phyloP scores from a whole-genome alignment of 2,113 vertebrate species.

The Cnemophilus loriae region DNA sequence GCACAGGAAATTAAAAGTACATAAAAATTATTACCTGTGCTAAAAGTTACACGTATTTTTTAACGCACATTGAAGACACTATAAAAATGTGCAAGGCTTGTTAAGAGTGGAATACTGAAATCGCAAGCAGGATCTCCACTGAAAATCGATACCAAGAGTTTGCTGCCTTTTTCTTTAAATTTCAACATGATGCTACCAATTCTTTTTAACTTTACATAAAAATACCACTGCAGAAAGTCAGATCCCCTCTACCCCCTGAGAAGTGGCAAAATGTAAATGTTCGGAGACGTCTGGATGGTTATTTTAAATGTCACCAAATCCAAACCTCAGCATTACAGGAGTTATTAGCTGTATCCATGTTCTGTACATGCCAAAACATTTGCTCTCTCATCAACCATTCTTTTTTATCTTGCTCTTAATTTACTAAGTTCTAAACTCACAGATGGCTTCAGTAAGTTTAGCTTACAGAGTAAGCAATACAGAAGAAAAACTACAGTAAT shows the following conservation, averaged over 20 bases:
- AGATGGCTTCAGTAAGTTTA: neutral
- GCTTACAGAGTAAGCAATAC: neutral
- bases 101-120: neutral
- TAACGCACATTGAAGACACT: neutral
- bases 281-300: conserved; percentile 5
- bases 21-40: neutral
- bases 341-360: conserved; percentile 34
- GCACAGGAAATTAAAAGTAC: neutral
- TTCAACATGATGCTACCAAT: neutral
- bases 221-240: conserved; percentile 25
- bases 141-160: neutral
- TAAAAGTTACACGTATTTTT: neutral
- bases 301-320: conserved; percentile 66
- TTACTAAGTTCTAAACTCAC: neutral
- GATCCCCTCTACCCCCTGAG: conserved; percentile 27
- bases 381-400: neutral
- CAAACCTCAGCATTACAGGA: conserved; percentile 19
- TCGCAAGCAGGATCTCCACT: neutral
- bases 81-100: neutral
- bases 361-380: neutral
- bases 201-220: conserved; percentile 1
- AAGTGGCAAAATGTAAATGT: conserved; percentile 20
- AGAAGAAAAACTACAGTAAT: neutral
- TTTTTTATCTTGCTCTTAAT: neutral
- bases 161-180: neutral